Percentiles rank a stretch among this genome's conserved stretches.
Conservation (phyloP, 1,140 invertebrate species). For the Palaemon carinicauda region DNA sequence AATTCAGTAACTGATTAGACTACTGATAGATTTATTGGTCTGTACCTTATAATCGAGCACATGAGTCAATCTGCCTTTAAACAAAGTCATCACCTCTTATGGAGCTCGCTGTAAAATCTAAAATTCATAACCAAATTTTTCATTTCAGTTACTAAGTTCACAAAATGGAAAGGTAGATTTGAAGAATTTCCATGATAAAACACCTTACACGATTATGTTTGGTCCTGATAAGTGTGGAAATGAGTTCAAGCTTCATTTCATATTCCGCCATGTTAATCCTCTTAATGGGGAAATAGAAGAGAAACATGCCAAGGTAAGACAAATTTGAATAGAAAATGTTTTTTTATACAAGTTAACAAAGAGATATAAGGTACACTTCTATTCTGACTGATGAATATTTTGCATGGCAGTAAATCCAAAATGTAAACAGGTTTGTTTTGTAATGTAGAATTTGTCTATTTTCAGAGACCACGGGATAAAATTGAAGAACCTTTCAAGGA, state of each 20-base stretch:
- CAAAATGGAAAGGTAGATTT: conserved; percentile 75
- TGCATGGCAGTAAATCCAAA: no score
- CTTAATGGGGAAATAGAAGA: conserved; percentile 87
- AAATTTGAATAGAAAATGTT: background rate
- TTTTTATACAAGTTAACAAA: no score
- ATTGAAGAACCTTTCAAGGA: conserved; percentile 92
- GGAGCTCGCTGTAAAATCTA: no score
- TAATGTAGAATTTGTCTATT: no score
- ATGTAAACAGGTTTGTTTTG: no score
- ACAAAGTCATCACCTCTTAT: no score
- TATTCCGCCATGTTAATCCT: conserved; percentile 95
- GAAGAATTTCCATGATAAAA: conserved; percentile 91
- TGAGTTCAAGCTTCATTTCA: conserved; percentile 96
- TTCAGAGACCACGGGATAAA: conserved; percentile 72
- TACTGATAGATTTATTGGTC: no score
- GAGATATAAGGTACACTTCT: background rate
- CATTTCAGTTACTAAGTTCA: conserved; percentile 66
- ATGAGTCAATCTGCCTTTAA: no score
- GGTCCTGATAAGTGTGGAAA: conserved; percentile 99
- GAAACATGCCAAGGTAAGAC: conserved; percentile 85
- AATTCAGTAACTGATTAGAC: no score
- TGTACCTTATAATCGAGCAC: no score
- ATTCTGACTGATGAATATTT: background rate
- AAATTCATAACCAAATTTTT: background rate
- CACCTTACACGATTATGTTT: conserved; percentile 98